Percentiles rank a stretch among this genome's conserved stretches.
These are phyloP conservation scores for Trypoxylus dichotomus DNA, from an alignment of 1,140 invertebrate genomes.

Conservation along the genomic window DNA sequence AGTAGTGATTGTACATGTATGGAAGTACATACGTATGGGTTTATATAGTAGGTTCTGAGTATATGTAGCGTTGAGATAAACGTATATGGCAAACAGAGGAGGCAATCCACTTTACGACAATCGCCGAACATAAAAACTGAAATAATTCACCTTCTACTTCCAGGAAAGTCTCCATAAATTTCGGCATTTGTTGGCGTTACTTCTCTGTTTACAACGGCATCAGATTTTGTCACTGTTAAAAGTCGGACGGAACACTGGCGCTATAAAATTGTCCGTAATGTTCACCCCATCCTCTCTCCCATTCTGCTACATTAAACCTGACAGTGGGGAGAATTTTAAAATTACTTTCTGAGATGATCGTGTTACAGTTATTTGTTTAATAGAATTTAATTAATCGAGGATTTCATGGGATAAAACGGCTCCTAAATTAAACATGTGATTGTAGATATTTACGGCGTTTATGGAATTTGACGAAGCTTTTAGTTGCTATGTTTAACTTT, in stretches of 20 bases:
- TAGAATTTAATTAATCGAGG: not conserved
- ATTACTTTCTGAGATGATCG: not conserved
- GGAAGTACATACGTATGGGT: not conserved
- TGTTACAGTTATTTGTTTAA: not conserved
- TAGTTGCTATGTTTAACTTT: not conserved
- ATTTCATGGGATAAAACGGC: not conserved
- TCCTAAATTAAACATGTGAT: slow-evolving; percentile 3
- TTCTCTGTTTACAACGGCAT: slow-evolving; percentile 12
- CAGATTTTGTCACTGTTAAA: slow-evolving; percentile 19
- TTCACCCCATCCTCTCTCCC: not conserved
- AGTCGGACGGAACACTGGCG: not conserved
- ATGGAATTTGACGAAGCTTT: not conserved
- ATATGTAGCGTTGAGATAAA: slow-evolving; percentile 14
- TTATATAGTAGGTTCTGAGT: not conserved
- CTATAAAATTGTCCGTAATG: slow-evolving; percentile 4
- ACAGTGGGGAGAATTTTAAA: slow-evolving; percentile 3
- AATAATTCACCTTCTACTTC: not conserved
- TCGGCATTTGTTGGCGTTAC: not conserved
- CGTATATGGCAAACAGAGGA: not conserved
- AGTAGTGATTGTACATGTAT: not conserved
- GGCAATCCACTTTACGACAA: slow-evolving; percentile 18
- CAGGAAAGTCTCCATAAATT: not conserved
- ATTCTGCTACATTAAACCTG: not conserved
- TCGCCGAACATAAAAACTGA: slow-evolving; percentile 17
- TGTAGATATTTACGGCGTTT: not conserved